Percentiles rank a stretch among this genome's conserved stretches.
These are phyloP conservation scores for Trochalopteron elliotii DNA, from an alignment of 2,113 vertebrate genomes.

Conservation along the genomic window DNA sequence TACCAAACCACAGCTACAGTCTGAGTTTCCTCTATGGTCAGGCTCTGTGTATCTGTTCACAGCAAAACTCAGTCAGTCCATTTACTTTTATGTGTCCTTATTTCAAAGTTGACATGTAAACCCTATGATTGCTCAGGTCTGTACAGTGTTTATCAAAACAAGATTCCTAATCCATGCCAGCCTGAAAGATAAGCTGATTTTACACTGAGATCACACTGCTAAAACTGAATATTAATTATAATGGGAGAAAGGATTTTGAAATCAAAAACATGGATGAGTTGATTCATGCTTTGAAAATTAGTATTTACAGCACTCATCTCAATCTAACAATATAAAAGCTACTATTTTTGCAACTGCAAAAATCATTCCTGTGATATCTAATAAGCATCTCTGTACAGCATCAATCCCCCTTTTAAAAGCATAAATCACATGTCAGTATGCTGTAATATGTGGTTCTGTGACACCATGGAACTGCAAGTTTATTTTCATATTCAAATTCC, in stretches of 20 bases:
- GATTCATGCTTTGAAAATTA: neutral
- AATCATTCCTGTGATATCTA: neutral
- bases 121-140: neutral
- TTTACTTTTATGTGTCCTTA: neutral
- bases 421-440: neutral
- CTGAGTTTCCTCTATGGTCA: neutral
- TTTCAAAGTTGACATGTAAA: neutral
- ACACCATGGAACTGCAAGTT: neutral
- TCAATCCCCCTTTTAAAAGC: neutral
- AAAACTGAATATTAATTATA: neutral
- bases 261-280: neutral
- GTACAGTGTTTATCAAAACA: neutral
- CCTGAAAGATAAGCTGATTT: neutral
- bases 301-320: neutral
- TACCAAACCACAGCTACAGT: neutral
- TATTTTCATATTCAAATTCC: constrained; percentile 13
- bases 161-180: neutral
- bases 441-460: neutral
- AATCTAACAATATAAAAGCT: neutral
- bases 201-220: neutral
- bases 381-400: neutral
- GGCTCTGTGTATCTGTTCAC: neutral
- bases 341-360: neutral
- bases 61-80: neutral
- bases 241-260: neutral